Evolutionary conservation across 2,888 invertebrate species (phyloP), one percentile per base, ranked within the genome.

Genomic region (Aphidoletes aphidimyza): DNA sequence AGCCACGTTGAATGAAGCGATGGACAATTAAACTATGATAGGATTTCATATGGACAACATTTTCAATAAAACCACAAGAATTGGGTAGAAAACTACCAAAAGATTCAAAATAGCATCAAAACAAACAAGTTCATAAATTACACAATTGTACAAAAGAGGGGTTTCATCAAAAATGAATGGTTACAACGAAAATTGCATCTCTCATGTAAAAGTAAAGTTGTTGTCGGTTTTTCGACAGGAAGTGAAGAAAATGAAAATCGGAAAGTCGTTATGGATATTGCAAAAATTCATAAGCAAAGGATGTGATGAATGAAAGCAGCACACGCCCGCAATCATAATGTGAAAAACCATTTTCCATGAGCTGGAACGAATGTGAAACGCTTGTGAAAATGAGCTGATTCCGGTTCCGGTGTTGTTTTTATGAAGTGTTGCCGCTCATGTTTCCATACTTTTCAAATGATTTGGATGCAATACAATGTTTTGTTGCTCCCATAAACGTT

Each of bases 301-400:
- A 30, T 69, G 34, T 22, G 39, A 17, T 47, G 17, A 47, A 17
- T 47, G 17, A 17, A 69, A 69, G 69, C 14, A 69, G 69, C 69
- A 14, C 69, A 69, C 69, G 69, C 69, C 69, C 30, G 69, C 34
- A 69, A 69, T 69, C 69, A 69, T 69, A 69, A 69, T 69, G 69
- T 26, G 26, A n/a, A 34, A 42, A 69, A 69, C 34, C 69, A 69
- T 69, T 69, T n/a, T 69, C 69, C 69, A 69, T 69, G 11, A 30
- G 69, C 34, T 42, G 6, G 42, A 9, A 9, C 8, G 42, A 14
- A 30, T 69, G 0, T 22, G 54, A 54, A 26, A 11, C 30, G 26
- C 69, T 69, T 69, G 69, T 69, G 69, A 69, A 69, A 69, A 69
- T 69, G 69, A 69, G 69, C 30, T 69, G 69, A 69, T 69, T 69